A percentile compares a stretch with the other conserved stretches of the same genome.
Evolutionary conservation across 23 tunicate genomes (phyloP).

Genomic region (Ascidia mentula): DNA sequence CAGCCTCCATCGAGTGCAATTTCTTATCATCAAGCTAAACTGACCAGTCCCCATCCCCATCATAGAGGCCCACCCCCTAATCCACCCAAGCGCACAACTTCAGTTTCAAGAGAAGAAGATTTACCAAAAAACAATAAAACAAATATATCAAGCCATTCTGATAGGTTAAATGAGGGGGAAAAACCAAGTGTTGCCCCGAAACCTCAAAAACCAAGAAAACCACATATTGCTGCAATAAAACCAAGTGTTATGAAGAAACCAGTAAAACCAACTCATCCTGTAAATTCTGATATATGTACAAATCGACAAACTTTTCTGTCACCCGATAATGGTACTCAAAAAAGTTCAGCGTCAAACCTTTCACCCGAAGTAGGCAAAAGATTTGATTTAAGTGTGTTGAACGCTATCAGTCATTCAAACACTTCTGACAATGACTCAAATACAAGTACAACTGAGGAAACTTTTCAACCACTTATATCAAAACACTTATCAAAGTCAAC

Average conservation of each 20-base stretch:
- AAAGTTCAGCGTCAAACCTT: background rate
- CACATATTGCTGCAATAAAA: background rate
- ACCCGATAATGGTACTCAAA: background rate
- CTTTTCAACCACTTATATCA: background rate
- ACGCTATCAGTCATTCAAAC: slow-evolving; percentile 4
- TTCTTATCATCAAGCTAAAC: background rate
- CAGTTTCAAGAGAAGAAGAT: slow-evolving; percentile 19
- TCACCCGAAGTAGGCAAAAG: slow-evolving; percentile 14
- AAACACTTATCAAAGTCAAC: background rate
- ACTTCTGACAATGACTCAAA: background rate
- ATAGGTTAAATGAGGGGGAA: background rate
- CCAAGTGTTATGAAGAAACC: background rate
- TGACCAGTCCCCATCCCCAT: background rate
- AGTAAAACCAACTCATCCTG: background rate
- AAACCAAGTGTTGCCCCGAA: slow-evolving; percentile 25
- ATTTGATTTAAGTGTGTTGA: slow-evolving; percentile 44
- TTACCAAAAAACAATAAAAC: background rate
- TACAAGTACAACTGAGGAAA: background rate
- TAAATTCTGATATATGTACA: background rate
- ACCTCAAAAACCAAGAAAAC: slow-evolving; percentile 16
- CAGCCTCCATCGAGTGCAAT: background rate
- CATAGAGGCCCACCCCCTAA: slow-evolving; percentile 45
- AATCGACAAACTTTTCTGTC: background rate
- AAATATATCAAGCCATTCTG: background rate
- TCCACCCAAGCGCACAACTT: slow-evolving; percentile 48